Percentiles rank a stretch among this genome's conserved stretches.
These are phyloP conservation scores for Calypte anna DNA, from an alignment of 2,113 vertebrate species.

Conservation along the genomic window DNA sequence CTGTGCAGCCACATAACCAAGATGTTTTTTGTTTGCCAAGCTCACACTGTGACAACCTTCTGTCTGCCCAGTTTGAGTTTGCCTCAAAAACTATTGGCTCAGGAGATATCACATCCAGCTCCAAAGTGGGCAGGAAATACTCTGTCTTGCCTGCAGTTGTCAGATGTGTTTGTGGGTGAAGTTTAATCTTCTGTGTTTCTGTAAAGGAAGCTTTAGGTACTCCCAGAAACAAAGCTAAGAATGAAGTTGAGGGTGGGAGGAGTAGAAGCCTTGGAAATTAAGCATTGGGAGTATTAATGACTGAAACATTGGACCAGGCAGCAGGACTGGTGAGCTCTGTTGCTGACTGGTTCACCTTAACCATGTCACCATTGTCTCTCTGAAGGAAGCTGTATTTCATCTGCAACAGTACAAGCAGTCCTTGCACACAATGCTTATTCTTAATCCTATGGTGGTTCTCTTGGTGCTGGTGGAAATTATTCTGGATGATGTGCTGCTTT, in stretches of 20 bases:
- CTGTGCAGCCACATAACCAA: not conserved
- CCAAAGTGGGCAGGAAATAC: not conserved
- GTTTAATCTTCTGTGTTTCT: not conserved
- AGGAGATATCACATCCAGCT: not conserved
- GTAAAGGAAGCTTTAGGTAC: not conserved
- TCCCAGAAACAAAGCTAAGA: not conserved
- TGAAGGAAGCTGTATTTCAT: not conserved
- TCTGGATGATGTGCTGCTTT: not conserved
- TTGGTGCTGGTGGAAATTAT: not conserved
- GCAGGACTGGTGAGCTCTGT: not conserved
- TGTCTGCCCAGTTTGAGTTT: not conserved
- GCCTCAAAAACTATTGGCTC: not conserved
- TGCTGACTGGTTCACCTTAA: not conserved
- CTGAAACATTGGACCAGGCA: not conserved
- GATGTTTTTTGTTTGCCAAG: not conserved
- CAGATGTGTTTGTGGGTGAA: not conserved
- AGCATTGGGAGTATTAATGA: not conserved
- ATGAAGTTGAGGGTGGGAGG: not conserved
- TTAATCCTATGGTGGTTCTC: not conserved
- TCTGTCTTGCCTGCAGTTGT: not conserved
- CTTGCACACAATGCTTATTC: not conserved
- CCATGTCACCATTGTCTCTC: not conserved
- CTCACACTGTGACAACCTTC: not conserved
- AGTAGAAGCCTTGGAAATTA: not conserved
- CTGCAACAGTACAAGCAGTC: not conserved